Base-by-base conservation (phyloP, 2,797 vertebrate genomes). In the Diglossa cyanea region DNA sequence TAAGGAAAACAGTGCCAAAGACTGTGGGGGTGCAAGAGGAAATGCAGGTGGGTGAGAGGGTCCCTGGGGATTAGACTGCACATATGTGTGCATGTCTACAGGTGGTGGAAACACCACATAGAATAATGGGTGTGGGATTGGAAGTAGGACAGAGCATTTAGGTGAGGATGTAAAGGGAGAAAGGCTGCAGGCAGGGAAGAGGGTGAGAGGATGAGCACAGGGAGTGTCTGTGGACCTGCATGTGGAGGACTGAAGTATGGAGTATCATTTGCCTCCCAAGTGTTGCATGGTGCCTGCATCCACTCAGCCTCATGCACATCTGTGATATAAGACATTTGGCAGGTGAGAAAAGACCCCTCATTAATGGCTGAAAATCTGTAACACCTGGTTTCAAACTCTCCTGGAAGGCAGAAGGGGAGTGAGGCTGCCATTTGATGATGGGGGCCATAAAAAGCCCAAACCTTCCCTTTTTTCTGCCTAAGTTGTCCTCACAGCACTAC, bases 11-110 rank as follows among this genome's bases (percentile, higher is more conserved):
- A 30, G 21, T 1, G 10, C 3, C 3, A 86, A 35, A 63, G 37
- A 47, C 51, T 7, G 4, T 5, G 30, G 45, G 35, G 57, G 65
- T 55, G 57, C 4, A 9, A 51, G 68, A 74, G 17, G 45, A 81
- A 72, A 74, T 31, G 37, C 63, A 63, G 63, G 23, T 45, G 68
- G n/a, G 70, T 37, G n/a, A 68, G 63, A 33, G 35, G 25, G 17
- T 31, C 19, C 3, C 3, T 0, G 3, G 12, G 50, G 37, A 78
- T 53, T 17, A 45, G 66, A 44, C 28, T 37, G 33, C 33, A 35
- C 0, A 0, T 3, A 4, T 2, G 8, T 30, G 17, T 18, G 39
- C 2, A 3, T 25, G 33, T 42, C 26, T 44, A 71, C 0, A 2
- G 4, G 11, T 12, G 30, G 37, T 35, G 37, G 28, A 16, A 63